phyloP scores from a whole-genome alignment of 1,140 invertebrate genomes.

The Globodera rostochiensis region DNA sequence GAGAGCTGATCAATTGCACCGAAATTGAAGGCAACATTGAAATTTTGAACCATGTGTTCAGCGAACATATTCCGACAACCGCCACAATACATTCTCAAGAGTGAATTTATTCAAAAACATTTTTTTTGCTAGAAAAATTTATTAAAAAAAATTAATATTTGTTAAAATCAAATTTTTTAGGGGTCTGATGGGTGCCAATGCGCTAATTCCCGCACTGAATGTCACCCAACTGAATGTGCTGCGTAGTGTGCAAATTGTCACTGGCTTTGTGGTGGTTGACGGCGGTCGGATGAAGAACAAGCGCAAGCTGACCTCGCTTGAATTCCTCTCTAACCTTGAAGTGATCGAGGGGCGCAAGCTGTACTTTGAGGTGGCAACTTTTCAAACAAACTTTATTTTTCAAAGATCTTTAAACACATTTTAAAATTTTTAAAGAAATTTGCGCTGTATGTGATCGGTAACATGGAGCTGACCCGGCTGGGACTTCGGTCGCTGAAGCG shows the following conservation, averaged over 20 bases:
- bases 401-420: too few relatives aligned
- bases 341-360: conserved; percentile 50
- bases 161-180: background rate
- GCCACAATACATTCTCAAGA: background rate
- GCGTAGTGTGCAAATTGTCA: conserved; percentile 41
- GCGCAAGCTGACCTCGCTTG: conserved; percentile 36
- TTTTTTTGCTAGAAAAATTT: background rate
- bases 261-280: conserved; percentile 44
- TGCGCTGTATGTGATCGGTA: conserved; percentile 48
- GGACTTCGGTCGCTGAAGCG: conserved; percentile 45
- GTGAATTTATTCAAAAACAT: background rate
- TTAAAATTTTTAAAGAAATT: conserved; percentile 33
- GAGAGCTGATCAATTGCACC: conserved; percentile 41
- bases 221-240: conserved; percentile 45
- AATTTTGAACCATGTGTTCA: conserved; percentile 47
- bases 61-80: conserved; percentile 31
- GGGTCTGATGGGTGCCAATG: background rate
- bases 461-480: conserved; percentile 37
- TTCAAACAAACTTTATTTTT: too few relatives aligned
- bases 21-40: conserved; percentile 53
- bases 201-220: conserved; percentile 30
- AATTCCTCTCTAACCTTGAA: conserved; percentile 48
- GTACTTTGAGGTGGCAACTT: conserved; percentile 13
- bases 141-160: background rate
- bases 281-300: conserved; percentile 31